Evolutionary conservation across 37 sponge, comb jelly and placozoan genomes (phyloP), one percentile per base, ranked within the genome.

Genomic region (Axinella damicornis): DNA sequence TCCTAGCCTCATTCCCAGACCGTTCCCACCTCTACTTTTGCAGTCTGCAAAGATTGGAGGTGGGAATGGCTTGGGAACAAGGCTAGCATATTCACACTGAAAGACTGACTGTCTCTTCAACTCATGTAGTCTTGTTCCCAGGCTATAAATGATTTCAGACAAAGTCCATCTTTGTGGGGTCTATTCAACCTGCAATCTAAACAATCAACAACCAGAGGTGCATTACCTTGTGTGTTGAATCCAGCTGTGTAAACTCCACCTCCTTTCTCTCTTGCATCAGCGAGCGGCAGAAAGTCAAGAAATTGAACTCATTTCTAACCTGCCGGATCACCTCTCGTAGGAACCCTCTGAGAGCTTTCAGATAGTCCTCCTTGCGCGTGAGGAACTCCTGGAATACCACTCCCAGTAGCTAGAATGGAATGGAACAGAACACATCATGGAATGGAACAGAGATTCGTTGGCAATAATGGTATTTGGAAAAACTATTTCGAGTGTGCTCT

Each of bases 321-420:
- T 79, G 76, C 27, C 94, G 32, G n/a, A 94, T 88, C 20, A 97
- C 69, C 77, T 97, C 97, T 39, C 97, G 77, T 40, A 97, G 75
- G 46, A 97, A 88, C 28, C 79, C 83, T 55, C 97, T 78, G 69
- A 97, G 79, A 5, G 94, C 77, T 20, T 86, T 56, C 38, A 87
- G 71, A 58, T 81, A 92, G 85, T 97, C 97, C 69, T 97, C 97
- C 38, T 79, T 83, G 21, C 83, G 80, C 0, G 78, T 61, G 30
- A 95, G 85, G 46, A 95, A 80, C 19, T 85, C 85, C 69, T 86
- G 90, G 62, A 95, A 95, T n/a, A 92, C 83, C 32, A 62, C 80
- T 33, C 90, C 92, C 17, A 95, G 56, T 0, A 88, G 65, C 94
- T 93, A 72, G 14, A 77, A 17, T 25, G 39, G 33, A 36, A 64